phyloP scores from a whole-genome alignment of 2,888 invertebrate genomes.

The Spilosoma lubricipeda region DNA sequence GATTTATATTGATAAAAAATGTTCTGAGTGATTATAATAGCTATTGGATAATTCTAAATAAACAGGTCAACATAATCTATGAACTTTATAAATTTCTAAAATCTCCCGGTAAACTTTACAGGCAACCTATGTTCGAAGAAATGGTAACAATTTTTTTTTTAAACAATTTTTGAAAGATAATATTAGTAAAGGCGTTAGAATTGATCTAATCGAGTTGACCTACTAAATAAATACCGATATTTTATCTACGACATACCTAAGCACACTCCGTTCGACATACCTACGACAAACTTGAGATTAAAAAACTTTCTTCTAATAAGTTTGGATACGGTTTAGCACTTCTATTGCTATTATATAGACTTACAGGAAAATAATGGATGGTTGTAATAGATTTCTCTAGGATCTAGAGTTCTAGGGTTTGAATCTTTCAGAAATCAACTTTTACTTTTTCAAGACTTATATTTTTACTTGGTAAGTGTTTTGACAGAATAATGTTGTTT shows the following conservation, averaged over 20 bases:
- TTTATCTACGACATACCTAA: conserved; percentile 13
- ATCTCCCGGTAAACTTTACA: neutral
- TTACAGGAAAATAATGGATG: neutral
- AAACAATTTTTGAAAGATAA: neutral
- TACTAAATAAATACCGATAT: neutral
- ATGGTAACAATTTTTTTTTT: neutral
- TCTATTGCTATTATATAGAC: conserved; percentile 1
- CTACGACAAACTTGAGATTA: conserved; percentile 46
- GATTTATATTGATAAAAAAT: no score
- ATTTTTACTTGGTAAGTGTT: neutral
- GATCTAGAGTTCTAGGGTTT: neutral
- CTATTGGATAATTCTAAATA: neutral
- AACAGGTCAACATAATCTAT: neutral
- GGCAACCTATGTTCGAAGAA: neutral
- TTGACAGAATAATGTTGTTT: neutral
- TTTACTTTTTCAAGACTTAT: neutral
- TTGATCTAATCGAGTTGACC: neutral
- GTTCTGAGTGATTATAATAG: no score
- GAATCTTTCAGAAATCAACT: neutral
- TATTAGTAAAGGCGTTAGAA: neutral
- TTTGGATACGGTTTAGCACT: conserved; percentile 26
- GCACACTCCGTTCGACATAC: conserved; percentile 23
- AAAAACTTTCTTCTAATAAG: conserved; percentile 48
- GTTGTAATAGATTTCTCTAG: neutral
- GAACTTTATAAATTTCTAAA: neutral